These are phyloP conservation scores for Montipora capricornis DNA, from an alignment of 64 coral and sea anemone species.

Conservation along the genomic window DNA sequence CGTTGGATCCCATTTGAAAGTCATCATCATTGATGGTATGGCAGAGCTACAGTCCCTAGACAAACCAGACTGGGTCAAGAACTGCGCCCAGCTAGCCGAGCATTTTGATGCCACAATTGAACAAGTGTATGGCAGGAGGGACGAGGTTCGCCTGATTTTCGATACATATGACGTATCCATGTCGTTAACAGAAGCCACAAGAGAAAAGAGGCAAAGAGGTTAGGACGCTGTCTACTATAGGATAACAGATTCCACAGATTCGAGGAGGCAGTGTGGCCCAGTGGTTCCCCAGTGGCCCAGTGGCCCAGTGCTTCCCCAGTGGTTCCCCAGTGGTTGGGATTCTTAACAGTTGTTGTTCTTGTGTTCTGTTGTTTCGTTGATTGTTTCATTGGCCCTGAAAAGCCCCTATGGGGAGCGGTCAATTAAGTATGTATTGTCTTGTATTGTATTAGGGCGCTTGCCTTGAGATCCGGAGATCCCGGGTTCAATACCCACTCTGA, in stretches of 20 bases:
- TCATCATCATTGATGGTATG: too few relatives aligned
- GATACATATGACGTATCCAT: background rate
- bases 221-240: constrained; percentile 12
- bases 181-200: background rate
- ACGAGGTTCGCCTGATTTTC: background rate
- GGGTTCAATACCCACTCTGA: too few relatives aligned
- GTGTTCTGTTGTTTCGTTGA: too few relatives aligned
- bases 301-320: too few relatives aligned
- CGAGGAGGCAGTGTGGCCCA: too few relatives aligned
- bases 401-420: too few relatives aligned
- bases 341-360: too few relatives aligned
- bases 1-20: background rate
- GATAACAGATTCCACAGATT: constrained; percentile 1
- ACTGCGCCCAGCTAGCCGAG: constrained; percentile 35
- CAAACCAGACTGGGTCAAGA: constrained; percentile 26
- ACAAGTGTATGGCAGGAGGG: background rate
- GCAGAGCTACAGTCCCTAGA: background rate
- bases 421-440: too few relatives aligned
- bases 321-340: too few relatives aligned
- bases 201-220: constrained; percentile 3
- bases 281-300: too few relatives aligned
- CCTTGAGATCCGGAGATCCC: background rate
- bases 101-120: constrained; percentile 27
- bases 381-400: too few relatives aligned
- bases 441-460: too few relatives aligned